Evolutionary conservation across 2,888 invertebrate genomes (phyloP).

Genomic region (Auanema freiburgensis): DNA sequence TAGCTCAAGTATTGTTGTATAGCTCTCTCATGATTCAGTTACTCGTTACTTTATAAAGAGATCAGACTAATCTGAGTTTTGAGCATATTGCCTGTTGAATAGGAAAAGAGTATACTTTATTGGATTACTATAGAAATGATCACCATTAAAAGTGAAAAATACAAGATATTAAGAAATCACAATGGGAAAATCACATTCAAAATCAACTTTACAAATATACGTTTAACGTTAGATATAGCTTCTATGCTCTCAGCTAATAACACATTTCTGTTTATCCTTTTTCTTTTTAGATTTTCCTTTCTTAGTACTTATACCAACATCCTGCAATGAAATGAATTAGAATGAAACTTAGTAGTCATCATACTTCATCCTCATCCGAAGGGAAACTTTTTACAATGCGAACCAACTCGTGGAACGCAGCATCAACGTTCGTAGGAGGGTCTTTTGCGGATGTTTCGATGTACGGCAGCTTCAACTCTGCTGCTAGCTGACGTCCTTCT

Average conservation of each 20-base stretch:
- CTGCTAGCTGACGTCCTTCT: slow-evolving; percentile 70
- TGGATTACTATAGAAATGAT: too few species aligned
- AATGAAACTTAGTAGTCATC: slow-evolving; percentile 23
- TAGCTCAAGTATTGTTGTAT: too few species aligned
- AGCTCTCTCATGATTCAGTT: too few species aligned
- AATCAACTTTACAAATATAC: too few species aligned
- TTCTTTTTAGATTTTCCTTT: slow-evolving; percentile 18
- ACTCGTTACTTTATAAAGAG: too few species aligned
- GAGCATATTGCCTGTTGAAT: too few species aligned
- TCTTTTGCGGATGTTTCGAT: slow-evolving; percentile 96
- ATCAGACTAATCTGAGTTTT: too few species aligned
- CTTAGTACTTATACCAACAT: slow-evolving; percentile 1
- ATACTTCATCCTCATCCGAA: slow-evolving; percentile 68
- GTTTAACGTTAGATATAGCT: background rate
- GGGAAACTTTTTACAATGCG: slow-evolving; percentile 69
- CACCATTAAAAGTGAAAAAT: too few species aligned
- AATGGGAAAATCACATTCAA: too few species aligned
- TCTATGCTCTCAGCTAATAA: slow-evolving; percentile 6
- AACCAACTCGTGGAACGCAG: slow-evolving; percentile 93
- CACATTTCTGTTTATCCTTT: slow-evolving; percentile 17
- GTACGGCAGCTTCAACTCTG: slow-evolving; percentile 78
- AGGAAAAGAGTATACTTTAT: too few species aligned
- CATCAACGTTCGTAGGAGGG: slow-evolving; percentile 90
- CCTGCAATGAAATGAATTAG: background rate
- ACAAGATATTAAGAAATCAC: too few species aligned